These are phyloP conservation scores for Pasiphila rectangulata DNA, from an alignment of 2,888 invertebrate species.

Conservation along the genomic window DNA sequence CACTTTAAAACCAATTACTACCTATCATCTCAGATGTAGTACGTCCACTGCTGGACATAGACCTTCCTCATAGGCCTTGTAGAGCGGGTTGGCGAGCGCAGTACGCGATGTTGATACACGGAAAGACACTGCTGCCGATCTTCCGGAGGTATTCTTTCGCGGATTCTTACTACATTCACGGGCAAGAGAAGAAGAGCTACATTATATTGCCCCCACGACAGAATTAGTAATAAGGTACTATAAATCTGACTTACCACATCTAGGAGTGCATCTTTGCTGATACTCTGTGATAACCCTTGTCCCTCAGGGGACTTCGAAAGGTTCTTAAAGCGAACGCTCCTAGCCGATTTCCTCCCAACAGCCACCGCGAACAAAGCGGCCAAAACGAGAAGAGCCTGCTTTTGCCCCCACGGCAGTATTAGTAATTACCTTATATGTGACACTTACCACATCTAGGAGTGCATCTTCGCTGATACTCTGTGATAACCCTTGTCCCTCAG, in stretches of 20 bases:
- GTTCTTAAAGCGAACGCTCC: conserved; percentile 44
- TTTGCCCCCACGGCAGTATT: background rate
- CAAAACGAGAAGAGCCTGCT: too few species aligned
- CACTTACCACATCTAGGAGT: conserved; percentile 52
- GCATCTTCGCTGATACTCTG: conserved; percentile 49
- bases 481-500: conserved; percentile 37
- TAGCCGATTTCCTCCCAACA: conserved; percentile 46
- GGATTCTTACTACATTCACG: too few species aligned
- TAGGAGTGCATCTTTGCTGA: conserved; percentile 49
- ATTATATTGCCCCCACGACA: background rate
- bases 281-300: conserved; percentile 38
- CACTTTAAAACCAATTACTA: too few species aligned
- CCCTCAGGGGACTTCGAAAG: conserved; percentile 31
- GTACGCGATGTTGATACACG: too few species aligned
- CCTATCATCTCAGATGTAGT: too few species aligned
- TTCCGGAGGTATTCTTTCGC: too few species aligned
- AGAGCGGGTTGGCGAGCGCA: too few species aligned
- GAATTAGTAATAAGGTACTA: background rate
- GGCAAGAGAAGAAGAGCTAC: too few species aligned
- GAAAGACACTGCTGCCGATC: too few species aligned
- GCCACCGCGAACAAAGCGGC: conserved; percentile 32
- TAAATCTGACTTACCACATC: conserved; percentile 49
- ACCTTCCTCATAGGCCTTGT: too few species aligned
- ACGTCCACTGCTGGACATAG: too few species aligned
- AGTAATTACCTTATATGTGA: background rate